phyloP scores from a whole-genome alignment of 2,797 vertebrate genomes.

The Serranus cabrilla region DNA sequence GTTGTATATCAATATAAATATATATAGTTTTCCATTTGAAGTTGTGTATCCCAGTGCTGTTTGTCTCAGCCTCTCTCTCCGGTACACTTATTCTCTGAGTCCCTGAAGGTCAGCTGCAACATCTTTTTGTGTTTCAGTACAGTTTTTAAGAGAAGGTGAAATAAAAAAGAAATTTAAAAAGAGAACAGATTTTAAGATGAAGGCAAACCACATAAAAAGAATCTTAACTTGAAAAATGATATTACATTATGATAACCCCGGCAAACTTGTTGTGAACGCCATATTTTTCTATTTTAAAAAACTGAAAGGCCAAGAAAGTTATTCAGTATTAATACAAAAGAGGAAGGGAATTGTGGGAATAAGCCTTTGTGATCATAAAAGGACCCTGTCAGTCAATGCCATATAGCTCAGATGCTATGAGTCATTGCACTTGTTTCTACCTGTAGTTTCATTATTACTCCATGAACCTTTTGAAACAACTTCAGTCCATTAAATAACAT shows the following conservation, averaged over 20 bases:
- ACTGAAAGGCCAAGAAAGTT: background rate
- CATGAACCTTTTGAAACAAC: constrained; percentile 28
- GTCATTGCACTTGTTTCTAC: constrained; percentile 23
- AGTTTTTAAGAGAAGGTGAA: background rate
- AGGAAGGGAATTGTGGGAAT: too few relatives aligned
- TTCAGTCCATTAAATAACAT: constrained; percentile 28
- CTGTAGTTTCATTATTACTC: constrained; percentile 38
- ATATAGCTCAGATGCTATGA: too few relatives aligned
- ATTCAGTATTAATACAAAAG: too few relatives aligned
- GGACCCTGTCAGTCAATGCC: too few relatives aligned
- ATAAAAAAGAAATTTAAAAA: background rate
- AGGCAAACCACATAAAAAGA: too few relatives aligned
- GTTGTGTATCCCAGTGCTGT: background rate
- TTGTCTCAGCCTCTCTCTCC: background rate
- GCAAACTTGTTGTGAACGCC: too few relatives aligned
- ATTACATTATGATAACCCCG: background rate
- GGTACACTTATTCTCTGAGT: background rate
- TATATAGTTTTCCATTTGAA: background rate
- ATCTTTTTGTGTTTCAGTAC: background rate
- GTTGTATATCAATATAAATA: too few relatives aligned
- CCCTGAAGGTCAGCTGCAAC: background rate
- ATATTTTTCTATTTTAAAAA: background rate
- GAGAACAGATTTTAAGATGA: background rate
- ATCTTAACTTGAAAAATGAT: background rate
- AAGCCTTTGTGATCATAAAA: too few relatives aligned